These are phyloP conservation scores for Adelges cooleyi DNA, from an alignment of 1,140 invertebrate genomes.

Conservation along the genomic window DNA sequence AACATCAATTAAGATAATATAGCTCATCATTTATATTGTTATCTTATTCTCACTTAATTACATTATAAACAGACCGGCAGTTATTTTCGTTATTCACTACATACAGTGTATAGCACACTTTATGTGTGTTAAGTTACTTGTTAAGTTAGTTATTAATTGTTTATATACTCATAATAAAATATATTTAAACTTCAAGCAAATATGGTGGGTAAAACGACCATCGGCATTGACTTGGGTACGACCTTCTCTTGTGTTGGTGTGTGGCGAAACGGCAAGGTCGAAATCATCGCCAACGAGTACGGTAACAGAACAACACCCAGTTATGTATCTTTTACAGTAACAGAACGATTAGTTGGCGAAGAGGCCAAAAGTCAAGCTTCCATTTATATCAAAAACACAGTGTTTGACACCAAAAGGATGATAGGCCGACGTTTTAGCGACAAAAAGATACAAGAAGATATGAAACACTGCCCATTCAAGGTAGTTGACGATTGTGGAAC, in stretches of 20 bases:
- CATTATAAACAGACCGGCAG: background rate
- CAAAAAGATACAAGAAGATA: too few species aligned
- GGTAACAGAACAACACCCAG: too few species aligned
- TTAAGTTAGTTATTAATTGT: background rate
- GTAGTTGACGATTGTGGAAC: slow-evolving; percentile 49
- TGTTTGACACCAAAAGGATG: too few species aligned
- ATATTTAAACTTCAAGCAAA: background rate
- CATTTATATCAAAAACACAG: slow-evolving; percentile 75
- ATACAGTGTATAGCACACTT: too few species aligned
- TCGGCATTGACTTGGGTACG: slow-evolving; percentile 39
- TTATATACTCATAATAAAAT: too few species aligned
- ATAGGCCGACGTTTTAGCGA: slow-evolving; percentile 51
- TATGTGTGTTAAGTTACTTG: background rate
- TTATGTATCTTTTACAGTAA: slow-evolving; percentile 72
- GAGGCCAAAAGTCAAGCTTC: slow-evolving; percentile 47
- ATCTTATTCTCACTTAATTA: too few species aligned
- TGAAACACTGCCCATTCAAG: slow-evolving; percentile 57
- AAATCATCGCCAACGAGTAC: too few species aligned
- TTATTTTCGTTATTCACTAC: too few species aligned
- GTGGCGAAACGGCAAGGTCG: slow-evolving; percentile 81
- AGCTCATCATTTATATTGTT: too few species aligned
- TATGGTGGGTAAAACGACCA: slow-evolving; percentile 33
- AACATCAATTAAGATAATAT: too few species aligned
- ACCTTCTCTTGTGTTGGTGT: slow-evolving; percentile 71
- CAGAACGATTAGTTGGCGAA: slow-evolving; percentile 59